Conservation (phyloP, 2,888 invertebrate genomes). For the Gari tellinella region DNA sequence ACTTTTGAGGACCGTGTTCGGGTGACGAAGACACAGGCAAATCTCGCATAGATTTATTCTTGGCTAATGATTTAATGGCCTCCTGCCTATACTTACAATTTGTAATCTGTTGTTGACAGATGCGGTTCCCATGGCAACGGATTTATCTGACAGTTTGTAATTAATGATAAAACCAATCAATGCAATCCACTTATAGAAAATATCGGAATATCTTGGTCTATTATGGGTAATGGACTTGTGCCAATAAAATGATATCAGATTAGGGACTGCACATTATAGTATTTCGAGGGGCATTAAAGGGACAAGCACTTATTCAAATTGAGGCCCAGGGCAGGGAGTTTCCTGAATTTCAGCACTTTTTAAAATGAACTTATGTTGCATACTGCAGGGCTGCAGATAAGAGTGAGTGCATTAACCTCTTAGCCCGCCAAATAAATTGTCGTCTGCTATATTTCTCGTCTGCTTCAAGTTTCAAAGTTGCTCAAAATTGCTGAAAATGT, state of each 20-base stretch:
- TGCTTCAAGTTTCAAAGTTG: too few species aligned
- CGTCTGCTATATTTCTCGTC: too few species aligned
- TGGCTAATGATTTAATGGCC: conserved; percentile 7
- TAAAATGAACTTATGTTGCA: too few species aligned
- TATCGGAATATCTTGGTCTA: conserved; percentile 47
- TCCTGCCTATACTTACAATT: conserved; percentile 9
- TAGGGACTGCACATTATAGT: conserved; percentile 13
- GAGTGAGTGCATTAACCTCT: too few species aligned
- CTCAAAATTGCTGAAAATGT: too few species aligned
- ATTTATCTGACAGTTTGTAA: conserved; percentile 54
- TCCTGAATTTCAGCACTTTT: too few species aligned
- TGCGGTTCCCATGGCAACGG: conserved; percentile 46
- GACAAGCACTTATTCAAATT: too few species aligned
- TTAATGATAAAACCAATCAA: conserved; percentile 63
- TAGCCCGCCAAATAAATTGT: too few species aligned
- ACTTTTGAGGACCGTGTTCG: too few species aligned
- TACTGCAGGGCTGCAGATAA: too few species aligned
- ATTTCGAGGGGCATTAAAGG: conserved; percentile 8
- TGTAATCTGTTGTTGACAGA: conserved; percentile 43
- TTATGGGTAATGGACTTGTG: conserved; percentile 27
- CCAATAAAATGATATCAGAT: conserved; percentile 27
- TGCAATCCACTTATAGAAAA: conserved; percentile 43
- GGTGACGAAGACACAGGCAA: not conserved
- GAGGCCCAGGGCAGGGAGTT: too few species aligned
- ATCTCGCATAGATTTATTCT: conserved; percentile 1